Percentiles rank a stretch among this genome's conserved stretches.
phyloP scores from a whole-genome alignment of 2,888 invertebrate species.

The Drosophila kuntzei region DNA sequence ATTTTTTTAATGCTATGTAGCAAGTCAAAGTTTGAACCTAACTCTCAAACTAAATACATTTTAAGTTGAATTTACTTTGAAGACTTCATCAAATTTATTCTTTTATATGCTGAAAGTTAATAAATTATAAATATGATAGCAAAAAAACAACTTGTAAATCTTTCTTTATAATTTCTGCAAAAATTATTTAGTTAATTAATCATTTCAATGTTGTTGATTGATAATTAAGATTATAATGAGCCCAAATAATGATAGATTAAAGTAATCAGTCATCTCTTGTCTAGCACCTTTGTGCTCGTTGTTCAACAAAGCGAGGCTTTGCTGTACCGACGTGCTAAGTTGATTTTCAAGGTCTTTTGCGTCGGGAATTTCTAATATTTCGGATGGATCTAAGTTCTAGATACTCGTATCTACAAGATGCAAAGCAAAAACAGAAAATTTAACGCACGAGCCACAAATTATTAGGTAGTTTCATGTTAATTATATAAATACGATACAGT shows the following conservation, averaged over 20 bases:
- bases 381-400: not conserved
- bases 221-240: constrained; percentile 8
- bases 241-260: not conserved
- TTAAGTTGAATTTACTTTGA: not conserved
- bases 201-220: constrained; percentile 17
- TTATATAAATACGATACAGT: not conserved
- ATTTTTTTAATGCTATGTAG: not conserved
- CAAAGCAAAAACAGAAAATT: constrained; percentile 5
- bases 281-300: not conserved
- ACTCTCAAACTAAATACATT: not conserved
- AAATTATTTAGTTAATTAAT: constrained; percentile 24
- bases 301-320: constrained; percentile 2
- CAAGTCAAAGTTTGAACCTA: not conserved
- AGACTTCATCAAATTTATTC: not conserved
- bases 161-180: constrained; percentile 21
- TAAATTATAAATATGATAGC: not conserved
- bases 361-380: constrained; percentile 34
- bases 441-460: constrained; percentile 4
- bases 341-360: constrained; percentile 56
- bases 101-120: not conserved
- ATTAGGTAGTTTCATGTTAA: not conserved
- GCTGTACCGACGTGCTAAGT: constrained; percentile 35
- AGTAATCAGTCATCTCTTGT: constrained; percentile 13
- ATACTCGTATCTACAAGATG: constrained; percentile 13
- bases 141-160: not conserved